Evolutionary conservation across 1,140 invertebrate species (phyloP).

Genomic region (Drosophila neocordata): DNA sequence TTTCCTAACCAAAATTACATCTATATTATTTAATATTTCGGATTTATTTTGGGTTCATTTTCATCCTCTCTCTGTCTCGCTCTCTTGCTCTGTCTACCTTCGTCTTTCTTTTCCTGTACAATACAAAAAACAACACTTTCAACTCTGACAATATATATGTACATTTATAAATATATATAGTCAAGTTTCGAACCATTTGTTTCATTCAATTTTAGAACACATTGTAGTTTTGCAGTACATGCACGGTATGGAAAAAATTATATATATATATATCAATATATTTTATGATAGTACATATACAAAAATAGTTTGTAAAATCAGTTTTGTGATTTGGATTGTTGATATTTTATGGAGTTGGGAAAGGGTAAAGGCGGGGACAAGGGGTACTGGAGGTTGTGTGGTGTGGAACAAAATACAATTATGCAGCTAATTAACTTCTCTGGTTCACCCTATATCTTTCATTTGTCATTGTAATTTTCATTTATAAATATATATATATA

Average conservation of each 20-base stretch:
- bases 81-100: neutral
- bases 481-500: conserved; percentile 8
- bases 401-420: conserved; percentile 4
- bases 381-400: neutral
- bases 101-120: conserved; percentile 38
- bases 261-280: conserved; percentile 16
- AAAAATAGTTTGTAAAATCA: conserved; percentile 25
- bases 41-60: conserved; percentile 29
- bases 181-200: conserved; percentile 65
- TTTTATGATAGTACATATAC: conserved; percentile 13
- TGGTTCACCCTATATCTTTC: neutral
- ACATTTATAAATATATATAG: conserved; percentile 20
- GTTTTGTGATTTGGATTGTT: neutral
- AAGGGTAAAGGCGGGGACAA: neutral
- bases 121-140: conserved; percentile 50
- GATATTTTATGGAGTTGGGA: neutral
- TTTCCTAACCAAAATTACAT: conserved; percentile 67
- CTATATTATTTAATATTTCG: conserved; percentile 46
- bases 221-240: conserved; percentile 69
- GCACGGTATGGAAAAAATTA: conserved; percentile 15
- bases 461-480: neutral
- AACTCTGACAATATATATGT: conserved; percentile 50
- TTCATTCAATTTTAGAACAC: conserved; percentile 54
- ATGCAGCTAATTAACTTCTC: neutral
- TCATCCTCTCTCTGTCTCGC: neutral